These are phyloP conservation scores for Protophormia terraenovae DNA, from an alignment of 2,888 invertebrate species.

Conservation along the genomic window DNA sequence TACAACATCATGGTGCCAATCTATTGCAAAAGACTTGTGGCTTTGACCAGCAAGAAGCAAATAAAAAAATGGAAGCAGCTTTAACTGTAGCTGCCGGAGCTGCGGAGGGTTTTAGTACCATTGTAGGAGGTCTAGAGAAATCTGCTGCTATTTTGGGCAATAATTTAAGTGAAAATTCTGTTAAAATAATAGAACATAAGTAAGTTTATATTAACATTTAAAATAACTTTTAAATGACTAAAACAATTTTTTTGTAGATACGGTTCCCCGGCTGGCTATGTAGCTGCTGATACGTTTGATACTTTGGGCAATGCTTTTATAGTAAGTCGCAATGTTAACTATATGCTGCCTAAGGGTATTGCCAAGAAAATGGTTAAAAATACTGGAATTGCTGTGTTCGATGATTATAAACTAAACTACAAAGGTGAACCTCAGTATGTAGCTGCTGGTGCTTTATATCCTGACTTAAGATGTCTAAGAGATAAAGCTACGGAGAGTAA, in stretches of 20 bases:
- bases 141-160: conserved; percentile 86
- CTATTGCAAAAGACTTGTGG: conserved; percentile 83
- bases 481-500: conserved; percentile 33
- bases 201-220: conserved; percentile 78
- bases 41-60: conserved; percentile 83
- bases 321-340: conserved; percentile 85
- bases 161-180: conserved; percentile 87
- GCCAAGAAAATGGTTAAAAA: conserved; percentile 85
- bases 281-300: conserved; percentile 86
- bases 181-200: conserved; percentile 88
- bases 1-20: conserved; percentile 85
- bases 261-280: conserved; percentile 85
- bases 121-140: conserved; percentile 87
- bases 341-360: conserved; percentile 86
- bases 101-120: conserved; percentile 86
- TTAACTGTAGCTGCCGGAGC: conserved; percentile 88
- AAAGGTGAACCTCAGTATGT: conserved; percentile 75
- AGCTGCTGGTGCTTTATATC: conserved; percentile 78
- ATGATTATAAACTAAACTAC: conserved; percentile 78
- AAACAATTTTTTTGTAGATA: conserved; percentile 82
- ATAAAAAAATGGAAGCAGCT: conserved; percentile 83
- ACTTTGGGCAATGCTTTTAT: conserved; percentile 87
- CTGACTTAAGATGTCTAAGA: conserved; percentile 76
- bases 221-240: not conserved
- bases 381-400: conserved; percentile 83